These are phyloP conservation scores for Clunio marinus DNA, from an alignment of 2,888 invertebrate species.

Conservation along the genomic window DNA sequence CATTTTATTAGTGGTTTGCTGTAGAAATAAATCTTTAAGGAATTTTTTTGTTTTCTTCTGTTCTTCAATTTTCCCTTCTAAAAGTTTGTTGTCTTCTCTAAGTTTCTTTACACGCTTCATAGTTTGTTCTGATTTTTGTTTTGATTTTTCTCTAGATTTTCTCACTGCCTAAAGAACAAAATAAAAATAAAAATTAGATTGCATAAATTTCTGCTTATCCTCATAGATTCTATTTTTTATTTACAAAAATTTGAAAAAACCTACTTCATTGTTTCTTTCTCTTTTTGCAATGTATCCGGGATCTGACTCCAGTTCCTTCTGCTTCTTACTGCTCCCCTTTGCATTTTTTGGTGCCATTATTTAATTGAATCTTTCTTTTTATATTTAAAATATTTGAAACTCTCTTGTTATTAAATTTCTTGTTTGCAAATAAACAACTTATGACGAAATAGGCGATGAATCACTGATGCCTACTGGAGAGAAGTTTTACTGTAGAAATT, in stretches of 20 bases:
- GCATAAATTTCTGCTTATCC: too few species aligned
- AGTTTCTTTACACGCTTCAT: slow-evolving; percentile 23
- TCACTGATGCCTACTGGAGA: too few species aligned
- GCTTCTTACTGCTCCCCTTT: background rate
- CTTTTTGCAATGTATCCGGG: slow-evolving; percentile 1
- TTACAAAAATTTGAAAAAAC: too few species aligned
- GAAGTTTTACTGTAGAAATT: too few species aligned
- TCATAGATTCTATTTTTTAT: too few species aligned
- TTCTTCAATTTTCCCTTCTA: slow-evolving; percentile 31
- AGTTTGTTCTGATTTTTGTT: slow-evolving; percentile 18
- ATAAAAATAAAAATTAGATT: too few species aligned
- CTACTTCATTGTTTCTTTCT: slow-evolving; percentile 23
- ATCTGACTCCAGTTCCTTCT: background rate
- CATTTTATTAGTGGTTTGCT: slow-evolving; percentile 10
- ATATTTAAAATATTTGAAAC: background rate
- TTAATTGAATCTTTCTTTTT: background rate
- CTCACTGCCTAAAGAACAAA: slow-evolving; percentile 9
- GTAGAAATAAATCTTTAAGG: slow-evolving; percentile 23
- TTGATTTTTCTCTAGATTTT: slow-evolving; percentile 26
- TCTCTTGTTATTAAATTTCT: background rate
- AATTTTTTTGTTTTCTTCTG: slow-evolving; percentile 33
- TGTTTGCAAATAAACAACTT: background rate
- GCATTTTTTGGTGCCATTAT: background rate
- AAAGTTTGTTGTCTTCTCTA: slow-evolving; percentile 20
- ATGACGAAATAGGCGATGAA: too few species aligned